These are phyloP conservation scores for mouse (Mus musculus) DNA, from an alignment of 2,113 vertebrate species.

Conservation along the genomic window GRCm39 chr16:68517501-68518000, in stretches of 20 bases:
- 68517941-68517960: slow-evolving; percentile 71
- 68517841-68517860: slow-evolving; percentile 46
- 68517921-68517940: slow-evolving; percentile 36
- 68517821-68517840: slow-evolving; percentile 22
- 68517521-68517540: background rate
- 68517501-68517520: background rate
- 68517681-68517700: background rate
- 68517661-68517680: background rate
- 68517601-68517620: background rate
- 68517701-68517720: background rate
- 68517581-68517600: background rate
- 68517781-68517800: background rate
- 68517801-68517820: slow-evolving; percentile 46
- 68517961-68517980: slow-evolving; percentile 50
- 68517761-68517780: slow-evolving; percentile 24
- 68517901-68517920: slow-evolving; percentile 3
- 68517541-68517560: background rate
- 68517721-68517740: slow-evolving; percentile 49
- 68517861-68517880: slow-evolving; percentile 37
- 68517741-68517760: slow-evolving; percentile 56
- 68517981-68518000: slow-evolving; percentile 60
- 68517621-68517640: no score
- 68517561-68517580: background rate
- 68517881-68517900: slow-evolving; percentile 67
- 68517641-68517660: background rate